phyloP scores from a whole-genome alignment of 30 jellyfish, hydroid and myxozoan species.

The Euphysa ruthae region DNA sequence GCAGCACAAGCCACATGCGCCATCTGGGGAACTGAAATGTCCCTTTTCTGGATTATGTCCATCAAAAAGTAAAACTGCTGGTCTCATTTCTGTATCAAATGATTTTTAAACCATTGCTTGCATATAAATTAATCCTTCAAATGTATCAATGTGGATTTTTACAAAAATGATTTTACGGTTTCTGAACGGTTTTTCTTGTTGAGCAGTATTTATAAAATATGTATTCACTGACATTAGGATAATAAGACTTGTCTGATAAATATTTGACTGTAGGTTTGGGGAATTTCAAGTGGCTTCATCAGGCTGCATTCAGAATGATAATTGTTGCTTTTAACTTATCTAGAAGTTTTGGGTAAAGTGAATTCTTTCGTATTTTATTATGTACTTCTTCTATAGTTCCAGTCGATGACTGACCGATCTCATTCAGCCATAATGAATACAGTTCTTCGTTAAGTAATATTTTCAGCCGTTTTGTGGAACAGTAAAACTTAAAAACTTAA shows the following conservation, averaged over 20 bases:
- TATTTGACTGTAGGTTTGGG: background rate
- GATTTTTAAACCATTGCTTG: slow-evolving; percentile 5
- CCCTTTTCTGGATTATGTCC: slow-evolving; percentile 1
- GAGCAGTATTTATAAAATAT: background rate
- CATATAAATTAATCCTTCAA: background rate
- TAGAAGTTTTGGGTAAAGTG: background rate
- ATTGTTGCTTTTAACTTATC: background rate
- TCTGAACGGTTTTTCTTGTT: background rate
- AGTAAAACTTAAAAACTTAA: too few relatives aligned
- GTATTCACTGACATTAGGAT: background rate
- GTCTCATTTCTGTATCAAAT: background rate
- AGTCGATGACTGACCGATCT: background rate
- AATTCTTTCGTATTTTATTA: background rate
- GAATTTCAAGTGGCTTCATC: background rate
- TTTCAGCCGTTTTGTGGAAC: background rate
- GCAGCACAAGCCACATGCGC: slow-evolving; percentile 1
- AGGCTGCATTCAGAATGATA: background rate
- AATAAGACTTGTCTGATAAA: background rate
- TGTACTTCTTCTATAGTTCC: background rate
- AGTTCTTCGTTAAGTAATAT: background rate
- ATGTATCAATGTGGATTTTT: background rate
- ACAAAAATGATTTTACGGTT: too few relatives aligned
- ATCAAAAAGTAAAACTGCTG: background rate
- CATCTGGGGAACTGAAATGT: background rate
- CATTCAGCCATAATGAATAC: background rate